Percentiles rank a stretch among this genome's conserved stretches.
phyloP scores from a whole-genome alignment of 2,888 invertebrate species.

The Cheilosia grossa region DNA sequence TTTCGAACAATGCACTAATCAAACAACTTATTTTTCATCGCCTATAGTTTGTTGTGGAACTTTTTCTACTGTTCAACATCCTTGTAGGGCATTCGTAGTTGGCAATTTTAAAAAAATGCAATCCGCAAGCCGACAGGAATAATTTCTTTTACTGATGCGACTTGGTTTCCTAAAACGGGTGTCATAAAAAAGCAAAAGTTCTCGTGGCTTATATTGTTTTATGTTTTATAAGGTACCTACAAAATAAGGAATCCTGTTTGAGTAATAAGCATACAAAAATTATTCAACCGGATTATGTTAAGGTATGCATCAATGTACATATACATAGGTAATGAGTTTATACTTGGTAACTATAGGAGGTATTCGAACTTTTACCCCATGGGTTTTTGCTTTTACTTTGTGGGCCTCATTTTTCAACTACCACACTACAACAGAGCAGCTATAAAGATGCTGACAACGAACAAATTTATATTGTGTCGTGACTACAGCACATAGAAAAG shows the following conservation, averaged over 20 bases:
- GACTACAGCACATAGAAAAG: constrained; percentile 44
- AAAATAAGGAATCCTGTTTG: no score
- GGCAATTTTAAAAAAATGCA: background rate
- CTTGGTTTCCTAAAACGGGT: no score
- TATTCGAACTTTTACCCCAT: constrained; percentile 18
- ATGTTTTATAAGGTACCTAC: no score
- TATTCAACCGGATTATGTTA: background rate
- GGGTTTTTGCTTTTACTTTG: constrained; percentile 22
- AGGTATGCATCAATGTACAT: constrained; percentile 5
- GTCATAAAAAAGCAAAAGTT: no score
- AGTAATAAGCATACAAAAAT: no score
- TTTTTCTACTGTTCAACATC: background rate
- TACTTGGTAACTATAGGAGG: constrained; percentile 17
- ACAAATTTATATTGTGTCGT: constrained; percentile 63
- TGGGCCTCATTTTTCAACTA: constrained; percentile 35
- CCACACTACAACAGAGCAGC: constrained; percentile 33
- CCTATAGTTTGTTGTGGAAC: background rate
- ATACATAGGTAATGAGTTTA: background rate
- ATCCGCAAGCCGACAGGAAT: background rate
- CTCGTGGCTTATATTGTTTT: no score
- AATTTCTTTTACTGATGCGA: no score
- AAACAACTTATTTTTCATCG: constrained; percentile 1
- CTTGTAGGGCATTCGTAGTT: background rate
- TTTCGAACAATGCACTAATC: constrained; percentile 6
- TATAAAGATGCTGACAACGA: constrained; percentile 66